phyloP scores from a whole-genome alignment of 2,888 invertebrate genomes.

The Eulithis testata region DNA sequence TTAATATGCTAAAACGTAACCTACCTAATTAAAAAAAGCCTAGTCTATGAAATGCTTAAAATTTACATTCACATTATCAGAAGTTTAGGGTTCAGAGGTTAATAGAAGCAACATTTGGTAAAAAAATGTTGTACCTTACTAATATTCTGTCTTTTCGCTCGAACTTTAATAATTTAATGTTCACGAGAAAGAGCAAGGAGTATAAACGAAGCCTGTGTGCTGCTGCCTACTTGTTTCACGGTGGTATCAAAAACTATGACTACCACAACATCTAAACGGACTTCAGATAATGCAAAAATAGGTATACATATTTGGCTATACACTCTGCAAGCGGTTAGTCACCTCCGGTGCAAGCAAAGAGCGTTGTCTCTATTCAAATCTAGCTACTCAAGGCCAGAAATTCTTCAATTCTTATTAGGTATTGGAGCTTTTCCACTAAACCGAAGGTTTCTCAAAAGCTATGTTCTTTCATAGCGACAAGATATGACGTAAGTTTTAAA shows the following conservation, averaged over 20 bases:
- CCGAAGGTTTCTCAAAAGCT: too few species aligned
- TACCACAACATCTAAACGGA: too few species aligned
- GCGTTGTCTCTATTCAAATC: too few species aligned
- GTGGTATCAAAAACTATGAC: constrained; percentile 19
- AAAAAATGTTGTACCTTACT: constrained; percentile 42
- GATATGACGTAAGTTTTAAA: constrained; percentile 10
- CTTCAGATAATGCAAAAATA: too few species aligned
- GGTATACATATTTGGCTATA: too few species aligned
- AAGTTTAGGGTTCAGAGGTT: constrained; percentile 66
- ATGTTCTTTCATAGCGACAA: neutral
- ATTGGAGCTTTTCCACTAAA: too few species aligned
- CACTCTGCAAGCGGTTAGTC: too few species aligned
- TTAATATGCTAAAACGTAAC: too few species aligned
- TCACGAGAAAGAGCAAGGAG: constrained; percentile 55
- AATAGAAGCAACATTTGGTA: constrained; percentile 47
- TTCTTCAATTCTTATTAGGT: too few species aligned
- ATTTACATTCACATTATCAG: constrained; percentile 22
- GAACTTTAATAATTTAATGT: constrained; percentile 28
- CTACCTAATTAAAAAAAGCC: too few species aligned
- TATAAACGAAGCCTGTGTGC: constrained; percentile 53
- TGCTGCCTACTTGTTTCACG: constrained; percentile 64
- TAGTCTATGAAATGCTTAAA: neutral
- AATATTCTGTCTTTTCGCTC: constrained; percentile 52
- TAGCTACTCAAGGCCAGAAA: too few species aligned
- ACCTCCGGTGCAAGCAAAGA: too few species aligned